Evolutionary conservation across 2,113 vertebrate species (phyloP).

Genomic region (Pristiophorus japonicus): DNA sequence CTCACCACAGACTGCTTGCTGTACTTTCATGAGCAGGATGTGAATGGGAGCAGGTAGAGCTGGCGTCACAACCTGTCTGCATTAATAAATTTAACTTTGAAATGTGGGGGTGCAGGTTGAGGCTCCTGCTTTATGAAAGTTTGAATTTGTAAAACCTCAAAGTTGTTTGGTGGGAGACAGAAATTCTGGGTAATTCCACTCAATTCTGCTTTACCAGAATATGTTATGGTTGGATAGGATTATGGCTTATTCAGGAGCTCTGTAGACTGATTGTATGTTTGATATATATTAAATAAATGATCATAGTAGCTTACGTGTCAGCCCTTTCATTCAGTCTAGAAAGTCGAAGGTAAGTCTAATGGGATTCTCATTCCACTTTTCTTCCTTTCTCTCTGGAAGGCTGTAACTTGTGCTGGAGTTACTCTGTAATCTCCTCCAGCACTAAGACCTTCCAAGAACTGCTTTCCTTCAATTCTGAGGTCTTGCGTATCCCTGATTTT

Average conservation of each 20-base stretch:
- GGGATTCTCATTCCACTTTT: not conserved
- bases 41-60: not conserved
- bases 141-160: not conserved
- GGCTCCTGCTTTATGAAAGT: not conserved
- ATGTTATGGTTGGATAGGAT: slow-evolving; percentile 22
- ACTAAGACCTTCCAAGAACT: not conserved
- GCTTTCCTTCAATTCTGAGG: not conserved
- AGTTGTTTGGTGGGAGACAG: not conserved
- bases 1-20: not conserved
- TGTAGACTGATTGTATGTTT: not conserved
- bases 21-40: not conserved
- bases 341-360: not conserved
- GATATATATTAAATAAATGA: not conserved
- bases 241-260: not conserved
- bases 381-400: not conserved
- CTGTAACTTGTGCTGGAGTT: not conserved
- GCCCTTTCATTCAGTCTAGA: not conserved
- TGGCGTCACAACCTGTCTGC: not conserved
- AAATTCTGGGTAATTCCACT: not conserved
- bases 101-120: not conserved
- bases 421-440: not conserved
- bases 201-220: not conserved
- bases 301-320: not conserved
- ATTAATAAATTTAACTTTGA: slow-evolving; percentile 1
- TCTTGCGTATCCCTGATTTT: no score